These are phyloP conservation scores for Drosophila murphyi DNA, from an alignment of 1,140 invertebrate species.

Conservation along the genomic window DNA sequence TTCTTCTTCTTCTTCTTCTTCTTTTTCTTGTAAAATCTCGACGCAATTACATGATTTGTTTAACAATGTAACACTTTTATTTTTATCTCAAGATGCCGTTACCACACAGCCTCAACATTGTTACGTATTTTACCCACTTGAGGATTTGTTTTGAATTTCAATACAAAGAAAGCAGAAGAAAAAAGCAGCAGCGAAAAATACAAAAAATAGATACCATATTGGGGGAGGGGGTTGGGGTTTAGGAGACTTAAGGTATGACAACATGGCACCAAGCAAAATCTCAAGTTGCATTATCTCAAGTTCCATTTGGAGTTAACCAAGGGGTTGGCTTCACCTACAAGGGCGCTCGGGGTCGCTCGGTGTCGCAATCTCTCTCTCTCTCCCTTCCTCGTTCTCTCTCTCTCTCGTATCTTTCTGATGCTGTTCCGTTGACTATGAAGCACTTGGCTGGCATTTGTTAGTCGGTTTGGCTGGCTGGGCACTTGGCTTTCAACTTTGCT, in stretches of 20 bases:
- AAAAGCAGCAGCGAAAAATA: background rate
- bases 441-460: conserved; percentile 26
- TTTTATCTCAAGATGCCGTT: conserved; percentile 12
- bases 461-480: conserved; percentile 33
- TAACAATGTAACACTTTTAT: conserved; percentile 17
- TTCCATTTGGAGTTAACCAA: conserved; percentile 42
- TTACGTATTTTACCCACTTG: conserved; percentile 45
- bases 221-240: background rate
- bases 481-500: conserved; percentile 49
- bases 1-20: too few relatives aligned
- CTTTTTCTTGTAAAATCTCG: background rate
- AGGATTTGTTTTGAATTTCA: conserved; percentile 55
- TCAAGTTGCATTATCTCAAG: conserved; percentile 58
- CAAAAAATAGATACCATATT: background rate
- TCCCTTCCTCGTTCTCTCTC: too few relatives aligned
- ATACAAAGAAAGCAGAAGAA: conserved; percentile 12
- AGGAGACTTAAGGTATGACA: conserved; percentile 6
- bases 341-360: background rate
- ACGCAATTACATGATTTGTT: conserved; percentile 24
- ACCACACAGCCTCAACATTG: conserved; percentile 22
- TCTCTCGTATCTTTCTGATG: background rate
- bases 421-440: background rate
- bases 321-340: conserved; percentile 31
- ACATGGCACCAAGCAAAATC: conserved; percentile 34
- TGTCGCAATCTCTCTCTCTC: background rate